These are phyloP conservation scores for Papilio gigon DNA, from an alignment of 2,888 invertebrate species.

Conservation along the genomic window DNA sequence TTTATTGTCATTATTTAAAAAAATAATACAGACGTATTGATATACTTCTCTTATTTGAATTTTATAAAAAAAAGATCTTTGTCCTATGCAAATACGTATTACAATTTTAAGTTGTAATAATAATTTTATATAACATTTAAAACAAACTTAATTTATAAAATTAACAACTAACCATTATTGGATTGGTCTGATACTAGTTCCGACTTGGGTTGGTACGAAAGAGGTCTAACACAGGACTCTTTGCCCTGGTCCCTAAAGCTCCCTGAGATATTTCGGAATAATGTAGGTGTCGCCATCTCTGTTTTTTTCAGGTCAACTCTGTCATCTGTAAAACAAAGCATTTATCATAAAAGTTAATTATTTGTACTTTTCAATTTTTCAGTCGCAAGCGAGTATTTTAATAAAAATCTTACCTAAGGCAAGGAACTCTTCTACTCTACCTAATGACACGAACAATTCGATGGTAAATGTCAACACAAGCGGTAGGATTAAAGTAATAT, in stretches of 20 bases:
- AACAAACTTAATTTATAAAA: not conserved
- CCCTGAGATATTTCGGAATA: constrained; percentile 60
- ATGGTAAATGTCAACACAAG: constrained; percentile 81
- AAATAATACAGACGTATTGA: too few species aligned
- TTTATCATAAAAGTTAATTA: constrained; percentile 42
- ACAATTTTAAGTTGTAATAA: too few species aligned
- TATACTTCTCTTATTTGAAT: too few species aligned
- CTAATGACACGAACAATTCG: constrained; percentile 78
- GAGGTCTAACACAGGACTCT: constrained; percentile 54
- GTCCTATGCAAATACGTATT: not conserved
- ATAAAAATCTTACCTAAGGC: constrained; percentile 59
- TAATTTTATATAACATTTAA: too few species aligned
- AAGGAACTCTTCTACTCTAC: constrained; percentile 71
- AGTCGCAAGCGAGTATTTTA: not conserved
- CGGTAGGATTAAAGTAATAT: constrained; percentile 72
- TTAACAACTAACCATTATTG: constrained; percentile 29
- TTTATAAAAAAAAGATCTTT: not conserved
- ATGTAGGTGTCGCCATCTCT: constrained; percentile 46
- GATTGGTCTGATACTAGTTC: constrained; percentile 48
- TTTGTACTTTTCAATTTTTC: too few species aligned
- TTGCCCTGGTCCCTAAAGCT: constrained; percentile 51
- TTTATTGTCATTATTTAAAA: not conserved
- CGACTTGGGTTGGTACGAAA: constrained; percentile 63
- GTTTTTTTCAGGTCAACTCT: constrained; percentile 59
- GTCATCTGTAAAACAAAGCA: constrained; percentile 62